A percentile compares a stretch with the other conserved stretches of the same genome.
Conservation (phyloP, 2,113 vertebrate species). For the Epinephelus lanceolatus region DNA sequence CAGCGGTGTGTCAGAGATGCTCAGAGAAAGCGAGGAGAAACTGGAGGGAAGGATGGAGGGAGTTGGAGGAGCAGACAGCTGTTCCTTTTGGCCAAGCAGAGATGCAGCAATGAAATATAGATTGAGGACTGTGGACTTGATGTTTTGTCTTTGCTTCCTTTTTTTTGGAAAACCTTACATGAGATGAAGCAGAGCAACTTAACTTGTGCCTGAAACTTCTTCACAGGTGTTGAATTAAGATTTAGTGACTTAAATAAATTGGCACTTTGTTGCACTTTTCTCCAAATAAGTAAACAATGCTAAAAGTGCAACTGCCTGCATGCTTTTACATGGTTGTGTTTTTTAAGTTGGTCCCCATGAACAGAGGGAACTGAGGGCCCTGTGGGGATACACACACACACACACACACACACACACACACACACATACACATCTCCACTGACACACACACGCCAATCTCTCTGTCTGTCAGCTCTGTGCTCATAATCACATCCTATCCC, state of each 20-base stretch:
- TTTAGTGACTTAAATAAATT: slow-evolving; percentile 59
- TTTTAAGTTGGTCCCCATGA: slow-evolving; percentile 67
- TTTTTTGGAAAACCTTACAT: not conserved
- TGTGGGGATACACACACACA: slow-evolving; percentile 61
- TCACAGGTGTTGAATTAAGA: slow-evolving; percentile 45
- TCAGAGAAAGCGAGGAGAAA: slow-evolving; percentile 47
- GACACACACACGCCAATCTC: slow-evolving; percentile 56
- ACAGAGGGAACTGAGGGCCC: slow-evolving; percentile 66
- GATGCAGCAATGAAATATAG: slow-evolving; percentile 26
- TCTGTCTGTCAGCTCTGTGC: slow-evolving; percentile 77
- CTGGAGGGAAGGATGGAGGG: slow-evolving; percentile 43
- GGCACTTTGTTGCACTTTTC: slow-evolving; percentile 62
- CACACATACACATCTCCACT: slow-evolving; percentile 14
- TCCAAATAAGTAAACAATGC: slow-evolving; percentile 73
- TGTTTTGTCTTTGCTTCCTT: slow-evolving; percentile 22
- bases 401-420: slow-evolving; percentile 4
- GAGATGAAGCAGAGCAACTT: slow-evolving; percentile 21
- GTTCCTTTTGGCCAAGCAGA: slow-evolving; percentile 47
- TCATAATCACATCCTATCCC: slow-evolving; percentile 80
- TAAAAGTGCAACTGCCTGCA: slow-evolving; percentile 60
- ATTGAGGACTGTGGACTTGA: slow-evolving; percentile 18
- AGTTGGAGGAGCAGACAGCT: slow-evolving; percentile 37
- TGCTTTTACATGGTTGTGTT: slow-evolving; percentile 49
- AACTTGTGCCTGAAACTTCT: slow-evolving; percentile 27
- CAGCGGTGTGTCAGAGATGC: slow-evolving; percentile 52